Evolutionary conservation across 2,113 vertebrate species (phyloP).

Genomic region (Corythaixoides concolor): DNA sequence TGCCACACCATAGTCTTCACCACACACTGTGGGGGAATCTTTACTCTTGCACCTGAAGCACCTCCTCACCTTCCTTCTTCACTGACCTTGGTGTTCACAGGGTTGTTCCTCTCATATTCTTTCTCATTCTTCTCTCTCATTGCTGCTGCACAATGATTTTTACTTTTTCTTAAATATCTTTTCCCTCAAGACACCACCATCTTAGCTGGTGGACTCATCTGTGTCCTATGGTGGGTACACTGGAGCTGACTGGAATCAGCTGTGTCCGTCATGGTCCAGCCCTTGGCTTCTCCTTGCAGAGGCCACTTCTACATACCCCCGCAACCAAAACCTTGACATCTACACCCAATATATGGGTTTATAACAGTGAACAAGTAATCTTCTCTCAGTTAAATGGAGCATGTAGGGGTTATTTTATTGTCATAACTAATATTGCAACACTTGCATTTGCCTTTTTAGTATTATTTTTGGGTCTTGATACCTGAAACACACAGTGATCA

Average conservation of each 20-base stretch:
- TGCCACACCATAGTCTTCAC: too few species aligned
- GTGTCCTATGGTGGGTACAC: background rate
- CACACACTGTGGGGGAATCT: too few species aligned
- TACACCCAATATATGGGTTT: background rate
- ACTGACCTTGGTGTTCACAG: background rate
- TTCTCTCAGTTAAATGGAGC: background rate
- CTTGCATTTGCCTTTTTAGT: background rate
- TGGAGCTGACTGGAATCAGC: background rate
- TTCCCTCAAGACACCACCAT: background rate
- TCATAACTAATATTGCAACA: background rate
- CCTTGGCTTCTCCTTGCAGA: background rate
- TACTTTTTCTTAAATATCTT: background rate
- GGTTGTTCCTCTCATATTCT: background rate
- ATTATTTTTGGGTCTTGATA: background rate
- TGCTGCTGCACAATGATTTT: background rate
- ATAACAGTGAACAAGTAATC: background rate
- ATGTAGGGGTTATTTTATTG: rapidly evolving
- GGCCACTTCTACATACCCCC: rapidly evolving
- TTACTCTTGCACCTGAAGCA: background rate
- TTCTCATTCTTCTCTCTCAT: background rate
- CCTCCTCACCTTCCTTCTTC: background rate
- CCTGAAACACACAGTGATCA: background rate
- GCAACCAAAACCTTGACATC: background rate
- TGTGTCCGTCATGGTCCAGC: background rate
- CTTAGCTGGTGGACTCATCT: background rate